Conservation (phyloP, 2,113 vertebrate genomes). For the Ceyx melanurus region DNA sequence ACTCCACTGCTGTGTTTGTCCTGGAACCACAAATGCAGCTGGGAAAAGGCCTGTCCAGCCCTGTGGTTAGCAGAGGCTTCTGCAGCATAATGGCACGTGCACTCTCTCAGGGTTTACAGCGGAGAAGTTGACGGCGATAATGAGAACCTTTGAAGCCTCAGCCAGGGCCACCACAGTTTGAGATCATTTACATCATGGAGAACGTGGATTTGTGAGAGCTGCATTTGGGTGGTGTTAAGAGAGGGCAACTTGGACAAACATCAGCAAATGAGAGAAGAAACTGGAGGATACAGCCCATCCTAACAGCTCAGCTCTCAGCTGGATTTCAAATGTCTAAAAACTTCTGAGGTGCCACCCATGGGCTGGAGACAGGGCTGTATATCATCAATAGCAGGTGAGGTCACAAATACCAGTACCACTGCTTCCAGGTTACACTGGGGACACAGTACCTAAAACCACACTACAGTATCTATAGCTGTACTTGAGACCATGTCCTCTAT, state of each 20-base stretch:
- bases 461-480: rapidly evolving
- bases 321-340: neutral
- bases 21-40: neutral
- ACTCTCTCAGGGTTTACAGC: neutral
- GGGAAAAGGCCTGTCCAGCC: neutral
- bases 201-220: neutral
- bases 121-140: neutral
- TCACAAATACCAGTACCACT: neutral
- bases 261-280: neutral
- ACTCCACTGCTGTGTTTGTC: neutral
- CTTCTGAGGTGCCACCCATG: neutral
- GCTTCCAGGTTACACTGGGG: neutral
- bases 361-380: neutral
- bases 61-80: neutral
- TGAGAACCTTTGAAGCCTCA: neutral
- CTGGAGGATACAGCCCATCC: neutral
- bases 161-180: neutral
- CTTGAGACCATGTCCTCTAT: neutral
- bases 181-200: neutral
- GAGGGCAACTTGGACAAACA: neutral
- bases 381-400: neutral
- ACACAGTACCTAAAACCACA: neutral
- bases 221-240: neutral
- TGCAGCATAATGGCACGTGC: rapidly evolving
- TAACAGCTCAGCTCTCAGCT: neutral